Evolutionary conservation across 2,797 vertebrate genomes (phyloP).

Genomic region (Nothura maculosa): DNA sequence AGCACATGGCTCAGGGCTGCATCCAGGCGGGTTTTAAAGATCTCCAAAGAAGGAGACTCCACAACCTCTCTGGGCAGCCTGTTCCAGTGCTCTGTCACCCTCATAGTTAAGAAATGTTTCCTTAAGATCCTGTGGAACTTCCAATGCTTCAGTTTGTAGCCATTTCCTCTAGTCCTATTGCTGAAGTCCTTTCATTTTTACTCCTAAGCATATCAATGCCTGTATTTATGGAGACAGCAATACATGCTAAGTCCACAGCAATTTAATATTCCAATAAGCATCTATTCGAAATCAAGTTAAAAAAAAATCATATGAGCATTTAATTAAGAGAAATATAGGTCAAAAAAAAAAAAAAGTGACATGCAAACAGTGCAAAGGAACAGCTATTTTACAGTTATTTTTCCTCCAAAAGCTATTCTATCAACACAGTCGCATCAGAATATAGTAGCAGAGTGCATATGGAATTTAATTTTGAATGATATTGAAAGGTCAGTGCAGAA

Average conservation of each 20-base stretch:
- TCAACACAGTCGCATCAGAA: not conserved
- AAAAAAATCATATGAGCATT: not conserved
- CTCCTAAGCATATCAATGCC: not conserved
- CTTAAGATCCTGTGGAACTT: no score
- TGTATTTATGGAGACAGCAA: not conserved
- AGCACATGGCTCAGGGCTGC: no score
- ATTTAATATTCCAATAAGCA: not conserved
- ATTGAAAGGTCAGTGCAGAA: conserved; percentile 73
- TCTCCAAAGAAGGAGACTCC: no score
- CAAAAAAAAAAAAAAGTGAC: not conserved
- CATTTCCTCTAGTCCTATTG: no score
- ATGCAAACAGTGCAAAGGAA: not conserved
- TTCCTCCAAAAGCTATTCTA: not conserved
- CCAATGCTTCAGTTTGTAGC: no score
- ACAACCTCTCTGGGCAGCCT: no score
- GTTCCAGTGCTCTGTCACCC: no score
- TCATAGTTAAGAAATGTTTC: no score
- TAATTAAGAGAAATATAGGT: not conserved
- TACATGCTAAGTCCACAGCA: not conserved
- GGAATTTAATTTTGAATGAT: conserved; percentile 71
- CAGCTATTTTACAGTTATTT: not conserved
- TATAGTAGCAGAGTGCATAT: conserved; percentile 10
- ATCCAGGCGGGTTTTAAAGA: no score
- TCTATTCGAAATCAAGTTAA: not conserved
- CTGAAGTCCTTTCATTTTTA: conserved; percentile 33